A percentile compares a stretch with the other conserved stretches of the same genome.
Evolutionary conservation across 2,113 vertebrate species (phyloP).

Genomic region (Muscicapa adusta): DNA sequence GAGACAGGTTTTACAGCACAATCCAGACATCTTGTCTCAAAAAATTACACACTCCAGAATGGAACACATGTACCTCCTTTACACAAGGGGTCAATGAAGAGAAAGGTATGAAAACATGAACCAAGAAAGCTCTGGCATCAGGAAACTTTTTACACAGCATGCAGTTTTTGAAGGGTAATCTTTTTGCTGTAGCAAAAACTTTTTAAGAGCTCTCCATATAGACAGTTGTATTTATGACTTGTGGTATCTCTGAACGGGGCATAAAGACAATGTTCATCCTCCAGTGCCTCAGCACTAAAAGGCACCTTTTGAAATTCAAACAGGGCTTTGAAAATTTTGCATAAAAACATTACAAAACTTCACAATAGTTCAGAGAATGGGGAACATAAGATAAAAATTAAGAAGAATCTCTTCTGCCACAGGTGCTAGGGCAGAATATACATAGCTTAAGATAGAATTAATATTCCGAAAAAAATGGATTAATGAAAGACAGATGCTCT

Average conservation of each 20-base stretch:
- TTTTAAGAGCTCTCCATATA: not conserved
- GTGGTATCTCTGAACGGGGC: not conserved
- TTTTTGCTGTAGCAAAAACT: not conserved
- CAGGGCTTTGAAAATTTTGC: not conserved
- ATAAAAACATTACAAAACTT: not conserved
- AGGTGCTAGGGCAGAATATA: fast-evolving
- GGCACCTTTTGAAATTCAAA: not conserved
- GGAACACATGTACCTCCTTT: not conserved
- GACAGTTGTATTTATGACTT: not conserved
- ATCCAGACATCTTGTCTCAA: not conserved
- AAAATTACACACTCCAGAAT: not conserved
- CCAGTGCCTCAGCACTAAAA: not conserved
- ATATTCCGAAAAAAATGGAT: not conserved
- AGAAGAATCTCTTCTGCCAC: not conserved
- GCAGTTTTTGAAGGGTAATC: not conserved
- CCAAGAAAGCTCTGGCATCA: not conserved
- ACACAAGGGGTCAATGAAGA: not conserved
- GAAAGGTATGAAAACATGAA: not conserved
- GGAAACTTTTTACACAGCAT: not conserved
- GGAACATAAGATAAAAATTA: not conserved
- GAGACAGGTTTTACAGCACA: not conserved
- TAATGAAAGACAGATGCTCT: not conserved
- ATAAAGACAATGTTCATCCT: not conserved
- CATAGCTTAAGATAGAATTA: not conserved
- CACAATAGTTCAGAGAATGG: not conserved